Base-by-base conservation (phyloP, 2,797 vertebrate genomes). In the Amblyraja radiata region DNA sequence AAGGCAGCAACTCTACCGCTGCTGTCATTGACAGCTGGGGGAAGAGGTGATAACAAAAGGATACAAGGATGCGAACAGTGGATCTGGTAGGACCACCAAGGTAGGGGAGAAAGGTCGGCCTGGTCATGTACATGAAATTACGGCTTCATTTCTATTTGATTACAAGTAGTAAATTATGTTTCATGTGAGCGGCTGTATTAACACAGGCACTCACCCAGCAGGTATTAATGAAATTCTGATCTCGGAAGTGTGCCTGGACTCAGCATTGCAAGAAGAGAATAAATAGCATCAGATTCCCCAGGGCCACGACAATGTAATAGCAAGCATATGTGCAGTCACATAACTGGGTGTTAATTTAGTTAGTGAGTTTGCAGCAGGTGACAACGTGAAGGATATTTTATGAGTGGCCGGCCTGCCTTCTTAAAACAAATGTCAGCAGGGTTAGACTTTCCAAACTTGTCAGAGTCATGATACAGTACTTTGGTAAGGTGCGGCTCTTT, bases 261-360 rank as follows among this genome's bases (percentile, higher is more conserved):
- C 46, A 83, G 80, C 5, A 14, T 11, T 14, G 54, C 28, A 65
- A 88, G n/a, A 36, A 1, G 28, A 65, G 28, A 65, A 65, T 18
- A 36, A 61, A 65, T 88, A 88, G n/a, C 61, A 88, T 28, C 61
- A 88, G 61, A 32, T 88, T 88, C 84, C 84, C 84, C 16, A 21
- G 84, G n/a, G 84, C 65, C 28, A 16, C 18, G 61, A 5, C 61
- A 32, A 32, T 65, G 16, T 65, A 88, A 88, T 32, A 65, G 61
- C 28, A 8, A 65, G 46, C 63, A 88, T 18, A 32, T 65, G 14
- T 65, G 16, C 84, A 21, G 13, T 65, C 61, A 6, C 84, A 16
- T 65, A 16, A 61, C 61, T 58, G 58, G 28, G 0, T 65, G 61
- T 65, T 88, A 65, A 65, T 88, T 88, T n/a, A 88, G 61, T 65